A percentile compares a stretch with the other conserved stretches of the same genome.
These are phyloP conservation scores for Tiliacea aurago DNA, from an alignment of 2,888 invertebrate species.

Conservation along the genomic window DNA sequence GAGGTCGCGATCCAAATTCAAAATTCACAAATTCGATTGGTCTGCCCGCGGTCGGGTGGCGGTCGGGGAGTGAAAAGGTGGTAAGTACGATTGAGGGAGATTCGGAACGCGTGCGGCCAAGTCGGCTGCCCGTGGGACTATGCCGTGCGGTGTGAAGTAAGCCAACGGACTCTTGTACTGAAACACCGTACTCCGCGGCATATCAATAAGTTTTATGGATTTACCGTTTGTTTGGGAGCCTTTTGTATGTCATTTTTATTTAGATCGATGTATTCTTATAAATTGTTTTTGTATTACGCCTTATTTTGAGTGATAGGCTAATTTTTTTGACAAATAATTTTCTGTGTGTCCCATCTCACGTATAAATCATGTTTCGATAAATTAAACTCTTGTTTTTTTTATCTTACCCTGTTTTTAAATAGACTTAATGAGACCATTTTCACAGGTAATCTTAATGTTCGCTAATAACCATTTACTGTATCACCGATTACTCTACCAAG, in stretches of 20 bases:
- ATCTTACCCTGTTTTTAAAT: not conserved
- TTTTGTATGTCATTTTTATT: constrained; percentile 52
- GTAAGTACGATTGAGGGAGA: constrained; percentile 51
- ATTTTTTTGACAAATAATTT: not conserved
- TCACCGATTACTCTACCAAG: not conserved
- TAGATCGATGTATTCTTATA: constrained; percentile 9
- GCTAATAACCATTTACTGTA: not conserved
- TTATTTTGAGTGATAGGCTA: not conserved
- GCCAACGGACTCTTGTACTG: constrained; percentile 53
- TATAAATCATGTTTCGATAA: not conserved
- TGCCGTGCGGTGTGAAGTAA: constrained; percentile 68
- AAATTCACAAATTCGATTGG: constrained; percentile 70
- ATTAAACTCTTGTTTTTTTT: not conserved
- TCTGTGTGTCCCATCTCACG: not conserved
- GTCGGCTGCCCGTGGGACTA: constrained; percentile 74
- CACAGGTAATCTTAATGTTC: not conserved
- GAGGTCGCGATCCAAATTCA: constrained; percentile 67
- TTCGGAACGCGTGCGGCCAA: constrained; percentile 74
- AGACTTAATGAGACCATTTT: not conserved
- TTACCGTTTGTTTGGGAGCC: constrained; percentile 53
- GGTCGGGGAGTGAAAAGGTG: constrained; percentile 61
- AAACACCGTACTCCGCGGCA: constrained; percentile 52
- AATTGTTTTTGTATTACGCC: not conserved
- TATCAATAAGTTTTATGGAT: constrained; percentile 66
- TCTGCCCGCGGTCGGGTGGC: constrained; percentile 62